Conservation (phyloP, 2,888 invertebrate genomes). For the Empis stercorea region DNA sequence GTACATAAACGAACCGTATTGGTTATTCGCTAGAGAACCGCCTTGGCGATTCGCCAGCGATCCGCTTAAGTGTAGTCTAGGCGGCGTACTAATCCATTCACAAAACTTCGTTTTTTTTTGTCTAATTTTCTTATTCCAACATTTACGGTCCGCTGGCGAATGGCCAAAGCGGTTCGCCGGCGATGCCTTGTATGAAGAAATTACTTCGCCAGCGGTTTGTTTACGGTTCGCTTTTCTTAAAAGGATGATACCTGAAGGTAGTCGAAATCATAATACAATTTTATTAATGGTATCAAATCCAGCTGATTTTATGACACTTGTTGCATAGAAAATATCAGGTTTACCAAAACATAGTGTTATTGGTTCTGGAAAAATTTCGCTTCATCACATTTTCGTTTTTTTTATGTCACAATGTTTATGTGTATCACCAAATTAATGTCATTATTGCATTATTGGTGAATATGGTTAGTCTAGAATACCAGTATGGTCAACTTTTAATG, state of each 20-base stretch:
- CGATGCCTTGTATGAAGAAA: no score
- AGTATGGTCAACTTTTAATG: conserved; percentile 80
- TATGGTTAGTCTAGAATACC: conserved; percentile 79
- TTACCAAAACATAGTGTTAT: conserved; percentile 70
- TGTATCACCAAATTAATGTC: conserved; percentile 63
- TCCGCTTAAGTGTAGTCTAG: no score
- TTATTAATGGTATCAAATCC: conserved; percentile 76
- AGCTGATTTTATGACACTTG: conserved; percentile 74
- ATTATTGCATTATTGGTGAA: conserved; percentile 83
- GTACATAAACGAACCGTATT: no score
- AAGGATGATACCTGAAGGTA: conserved; percentile 62
- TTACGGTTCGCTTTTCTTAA: no score
- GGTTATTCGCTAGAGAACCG: no score
- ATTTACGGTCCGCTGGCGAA: no score
- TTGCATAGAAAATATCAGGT: conserved; percentile 78
- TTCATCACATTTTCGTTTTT: conserved; percentile 72
- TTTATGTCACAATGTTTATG: conserved; percentile 62
- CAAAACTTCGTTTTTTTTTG: no score
- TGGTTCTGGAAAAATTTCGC: conserved; percentile 86
- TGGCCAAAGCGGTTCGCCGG: no score
- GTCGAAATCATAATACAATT: conserved; percentile 69
- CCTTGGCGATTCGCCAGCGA: no score
- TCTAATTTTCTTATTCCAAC: no score
- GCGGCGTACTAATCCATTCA: no score
- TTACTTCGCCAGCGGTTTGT: no score